Percentiles rank a stretch among this genome's conserved stretches.
Conservation (phyloP, 1,140 invertebrate genomes). For the Andricus grossulariae region DNA sequence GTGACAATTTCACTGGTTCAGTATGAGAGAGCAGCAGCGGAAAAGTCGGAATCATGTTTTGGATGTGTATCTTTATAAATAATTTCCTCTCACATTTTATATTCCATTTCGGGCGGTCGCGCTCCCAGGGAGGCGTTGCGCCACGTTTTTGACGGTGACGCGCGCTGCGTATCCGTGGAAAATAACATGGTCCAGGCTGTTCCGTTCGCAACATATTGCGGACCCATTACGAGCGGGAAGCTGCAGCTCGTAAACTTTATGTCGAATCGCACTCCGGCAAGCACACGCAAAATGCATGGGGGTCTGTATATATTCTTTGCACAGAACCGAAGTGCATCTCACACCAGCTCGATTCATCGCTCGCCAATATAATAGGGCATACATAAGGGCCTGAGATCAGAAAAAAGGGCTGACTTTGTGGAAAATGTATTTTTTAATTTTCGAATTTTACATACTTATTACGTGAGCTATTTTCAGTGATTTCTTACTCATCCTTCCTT, state of each 20-base stretch:
- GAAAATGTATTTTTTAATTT: no score
- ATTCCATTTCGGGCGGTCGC: conserved; percentile 10
- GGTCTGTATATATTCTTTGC: conserved; percentile 38
- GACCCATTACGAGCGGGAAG: conserved; percentile 56
- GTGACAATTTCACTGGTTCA: no score
- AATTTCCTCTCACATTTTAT: conserved; percentile 23
- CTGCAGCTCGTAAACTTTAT: conserved; percentile 56
- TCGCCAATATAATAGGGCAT: background rate
- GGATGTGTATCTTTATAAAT: conserved; percentile 4
- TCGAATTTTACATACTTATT: no score
- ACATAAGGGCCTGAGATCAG: no score
- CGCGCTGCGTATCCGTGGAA: conserved; percentile 17
- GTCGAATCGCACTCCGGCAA: conserved; percentile 56
- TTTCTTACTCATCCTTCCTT: no score
- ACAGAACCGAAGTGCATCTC: conserved; percentile 12
- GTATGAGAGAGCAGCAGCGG: background rate
- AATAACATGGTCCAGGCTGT: conserved; percentile 27
- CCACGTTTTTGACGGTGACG: conserved; percentile 3
- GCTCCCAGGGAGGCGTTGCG: background rate
- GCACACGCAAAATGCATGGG: conserved; percentile 49
- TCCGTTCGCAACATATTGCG: conserved; percentile 57
- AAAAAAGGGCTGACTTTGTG: no score
- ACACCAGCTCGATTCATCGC: background rate
- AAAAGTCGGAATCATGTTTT: background rate
- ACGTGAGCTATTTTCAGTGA: no score